Percentiles rank a stretch among this genome's conserved stretches.
Conservation (phyloP, 2,888 invertebrate genomes). For the Meta bourneti region DNA sequence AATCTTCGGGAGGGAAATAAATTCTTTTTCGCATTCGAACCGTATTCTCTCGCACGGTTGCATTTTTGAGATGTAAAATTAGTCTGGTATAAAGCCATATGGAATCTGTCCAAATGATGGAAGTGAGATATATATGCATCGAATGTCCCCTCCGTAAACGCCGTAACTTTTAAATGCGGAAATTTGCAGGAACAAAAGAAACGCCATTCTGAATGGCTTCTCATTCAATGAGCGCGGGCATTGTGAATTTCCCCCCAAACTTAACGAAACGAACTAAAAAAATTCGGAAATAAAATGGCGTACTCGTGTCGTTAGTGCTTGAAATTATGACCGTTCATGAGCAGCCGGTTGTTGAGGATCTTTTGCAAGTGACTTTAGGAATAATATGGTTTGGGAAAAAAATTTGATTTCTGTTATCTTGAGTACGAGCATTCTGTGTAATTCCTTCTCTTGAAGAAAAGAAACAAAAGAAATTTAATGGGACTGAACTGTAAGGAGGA, state of each 20-base stretch:
- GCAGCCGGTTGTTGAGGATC: conserved; percentile 14
- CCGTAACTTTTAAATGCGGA: conserved; percentile 44
- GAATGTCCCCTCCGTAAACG: conserved; percentile 11
- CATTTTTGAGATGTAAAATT: conserved; percentile 60
- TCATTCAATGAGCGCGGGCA: not conserved
- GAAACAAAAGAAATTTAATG: not conserved
- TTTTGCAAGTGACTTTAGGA: conserved; percentile 23
- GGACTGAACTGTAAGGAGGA: not conserved
- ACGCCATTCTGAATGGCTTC: conserved; percentile 23
- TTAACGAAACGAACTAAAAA: not conserved
- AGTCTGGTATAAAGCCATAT: conserved; percentile 69
- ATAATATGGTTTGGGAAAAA: conserved; percentile 28
- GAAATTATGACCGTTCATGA: conserved; percentile 37
- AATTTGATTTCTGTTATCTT: not conserved
- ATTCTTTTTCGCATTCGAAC: conserved; percentile 46
- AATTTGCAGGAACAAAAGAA: conserved; percentile 44
- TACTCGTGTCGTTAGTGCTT: conserved; percentile 29
- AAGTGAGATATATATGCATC: not conserved
- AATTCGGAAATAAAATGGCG: not conserved
- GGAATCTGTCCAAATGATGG: conserved; percentile 61
- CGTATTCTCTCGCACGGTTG: conserved; percentile 40
- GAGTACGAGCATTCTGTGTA: not conserved
- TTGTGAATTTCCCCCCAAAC: conserved; percentile 25
- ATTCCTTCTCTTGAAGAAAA: not conserved
- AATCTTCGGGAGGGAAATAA: conserved; percentile 25